These are phyloP conservation scores for Stictonetta naevosa DNA, from an alignment of 2,113 vertebrate species.

Conservation along the genomic window DNA sequence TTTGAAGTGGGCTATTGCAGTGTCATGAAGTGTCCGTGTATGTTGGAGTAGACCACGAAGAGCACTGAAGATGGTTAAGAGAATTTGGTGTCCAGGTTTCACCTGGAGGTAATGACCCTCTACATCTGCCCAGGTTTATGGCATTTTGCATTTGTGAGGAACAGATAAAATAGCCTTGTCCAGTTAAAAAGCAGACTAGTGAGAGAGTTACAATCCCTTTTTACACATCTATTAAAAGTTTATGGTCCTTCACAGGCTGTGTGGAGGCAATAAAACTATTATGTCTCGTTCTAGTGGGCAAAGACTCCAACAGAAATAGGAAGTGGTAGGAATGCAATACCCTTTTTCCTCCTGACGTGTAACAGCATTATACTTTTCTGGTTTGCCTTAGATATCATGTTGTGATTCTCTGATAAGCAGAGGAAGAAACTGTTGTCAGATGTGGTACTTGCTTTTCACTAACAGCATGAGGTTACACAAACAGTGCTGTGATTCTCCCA, in stretches of 20 bases:
- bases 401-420: not conserved
- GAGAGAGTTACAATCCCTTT: conserved; percentile 53
- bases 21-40: not conserved
- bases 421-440: not conserved
- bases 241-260: conserved; percentile 51
- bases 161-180: not conserved
- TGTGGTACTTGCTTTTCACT: not conserved
- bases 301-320: not conserved
- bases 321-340: not conserved
- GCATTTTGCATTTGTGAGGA: not conserved
- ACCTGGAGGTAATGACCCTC: not conserved
- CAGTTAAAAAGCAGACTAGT: conserved; percentile 6
- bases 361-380: not conserved
- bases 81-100: not conserved
- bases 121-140: not conserved
- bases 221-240: conserved; percentile 68
- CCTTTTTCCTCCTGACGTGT: not conserved
- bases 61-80: not conserved
- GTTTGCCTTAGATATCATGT: not conserved
- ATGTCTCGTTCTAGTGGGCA: conserved; percentile 37
- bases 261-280: conserved; percentile 54
- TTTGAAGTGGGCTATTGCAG: not conserved
- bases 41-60: not conserved
- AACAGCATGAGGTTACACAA: not conserved
- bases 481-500: not conserved